Base-by-base conservation (phyloP, 2,113 vertebrate genomes). In the Narcine bancroftii region DNA sequence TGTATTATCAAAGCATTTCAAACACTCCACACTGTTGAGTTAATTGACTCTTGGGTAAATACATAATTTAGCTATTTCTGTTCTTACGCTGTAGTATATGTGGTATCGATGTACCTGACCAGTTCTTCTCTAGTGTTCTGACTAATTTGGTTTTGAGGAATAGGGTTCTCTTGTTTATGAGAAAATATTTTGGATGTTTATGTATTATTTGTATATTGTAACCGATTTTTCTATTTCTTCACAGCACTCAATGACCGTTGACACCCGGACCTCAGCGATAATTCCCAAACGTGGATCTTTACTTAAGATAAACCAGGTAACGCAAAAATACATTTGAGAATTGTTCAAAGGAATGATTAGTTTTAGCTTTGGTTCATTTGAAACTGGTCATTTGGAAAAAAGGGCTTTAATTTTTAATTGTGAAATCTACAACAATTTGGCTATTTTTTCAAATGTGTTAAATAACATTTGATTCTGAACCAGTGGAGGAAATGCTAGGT, bases 291-390 rank as follows among this genome's bases (percentile, higher is more conserved):
- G 94, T 94, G 98, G 98, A 42, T 97, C 97, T 94, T 95, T 99
- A 95, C 95, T 99, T 69, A 98, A 98, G 93, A 95, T 99, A 92
- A 99, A 97, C 96, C 98, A 99, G 98, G 98, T 97, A 95, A 83
- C 7, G 53, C 33, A 87, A 5, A 81, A 13, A 9, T 81, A 11
- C 29, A 50, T 10, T 50, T 26, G 26, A 50, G 45, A 87, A 87
- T 63, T 50, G 60, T 60, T 87, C 15, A 3, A 87, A 56, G 6
- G 11, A 87, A 60, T 36, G 2, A 63, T 6, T 21, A 39, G 17
- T 36, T 87, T 4, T 56, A 87, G 50, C 50, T 60, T 87, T 60
- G 13, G n/a, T 21, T 53, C 56, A 36, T 60, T n/a, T 85, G n/a
- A n/a, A 36, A 53, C 33, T 2, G 50, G 10, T 85, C 81, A 87